Evolutionary conservation across 2,113 vertebrate species (phyloP).

Genomic region (Terrapene triunguis): DNA sequence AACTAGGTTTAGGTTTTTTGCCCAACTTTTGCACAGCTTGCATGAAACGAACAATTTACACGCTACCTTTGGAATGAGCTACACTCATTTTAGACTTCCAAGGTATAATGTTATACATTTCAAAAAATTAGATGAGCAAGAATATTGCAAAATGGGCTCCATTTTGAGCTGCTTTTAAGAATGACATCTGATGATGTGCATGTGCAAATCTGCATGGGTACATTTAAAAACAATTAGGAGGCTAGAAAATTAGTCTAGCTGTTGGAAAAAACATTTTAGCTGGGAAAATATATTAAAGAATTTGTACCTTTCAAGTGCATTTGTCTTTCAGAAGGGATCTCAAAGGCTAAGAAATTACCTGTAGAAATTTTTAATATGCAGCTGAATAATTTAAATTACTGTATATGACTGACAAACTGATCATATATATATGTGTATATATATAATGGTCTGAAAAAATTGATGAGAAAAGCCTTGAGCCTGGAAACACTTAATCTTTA

Average conservation of each 20-base stretch:
- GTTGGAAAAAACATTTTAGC: background rate
- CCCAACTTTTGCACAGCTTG: background rate
- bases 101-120: background rate
- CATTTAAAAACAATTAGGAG: background rate
- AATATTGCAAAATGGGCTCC: background rate
- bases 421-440: background rate
- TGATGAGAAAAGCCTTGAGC: background rate
- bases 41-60: background rate
- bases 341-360: too few species aligned
- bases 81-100: background rate
- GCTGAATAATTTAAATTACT: background rate
- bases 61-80: background rate
- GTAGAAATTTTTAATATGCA: too few species aligned
- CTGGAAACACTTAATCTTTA: background rate
- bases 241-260: background rate
- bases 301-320: background rate
- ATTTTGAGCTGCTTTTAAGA: background rate
- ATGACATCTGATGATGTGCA: background rate
- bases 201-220: background rate
- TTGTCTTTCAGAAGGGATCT: background rate
- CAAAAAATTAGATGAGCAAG: background rate
- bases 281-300: background rate
- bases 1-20: rapidly evolving
- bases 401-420: background rate
- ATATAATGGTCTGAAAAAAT: background rate